phyloP scores from a whole-genome alignment of 2,888 invertebrate genomes.

The Aleiodes testaceus region DNA sequence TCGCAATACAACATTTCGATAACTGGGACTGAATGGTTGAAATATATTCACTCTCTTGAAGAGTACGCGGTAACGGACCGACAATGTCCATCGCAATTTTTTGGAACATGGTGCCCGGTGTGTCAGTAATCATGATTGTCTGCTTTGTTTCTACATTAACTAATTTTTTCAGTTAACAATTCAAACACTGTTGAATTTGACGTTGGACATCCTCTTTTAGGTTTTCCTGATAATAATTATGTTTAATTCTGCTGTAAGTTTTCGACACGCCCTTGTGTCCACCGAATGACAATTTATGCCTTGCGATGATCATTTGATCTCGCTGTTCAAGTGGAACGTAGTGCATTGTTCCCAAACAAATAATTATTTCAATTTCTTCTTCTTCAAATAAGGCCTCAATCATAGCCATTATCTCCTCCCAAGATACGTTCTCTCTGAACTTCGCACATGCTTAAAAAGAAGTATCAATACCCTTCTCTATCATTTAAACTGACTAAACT shows the following conservation, averaged over 20 bases:
- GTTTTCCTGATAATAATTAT: conserved; percentile 45
- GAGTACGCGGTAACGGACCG: conserved; percentile 46
- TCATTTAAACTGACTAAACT: background rate
- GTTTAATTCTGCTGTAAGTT: conserved; percentile 46
- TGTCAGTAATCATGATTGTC: conserved; percentile 50
- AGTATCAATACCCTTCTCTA: background rate
- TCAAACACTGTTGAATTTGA: conserved; percentile 38
- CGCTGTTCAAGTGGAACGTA: conserved; percentile 10
- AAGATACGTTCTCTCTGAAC: background rate
- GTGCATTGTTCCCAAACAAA: conserved; percentile 12
- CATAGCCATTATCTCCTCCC: background rate
- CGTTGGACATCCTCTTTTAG: conserved; percentile 46
- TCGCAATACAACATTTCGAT: conserved; percentile 42
- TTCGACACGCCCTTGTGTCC: conserved; percentile 44
- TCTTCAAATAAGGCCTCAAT: background rate
- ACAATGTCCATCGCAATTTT: conserved; percentile 49
- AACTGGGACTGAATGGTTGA: conserved; percentile 48
- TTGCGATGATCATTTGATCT: conserved; percentile 39
- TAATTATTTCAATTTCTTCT: conserved; percentile 20
- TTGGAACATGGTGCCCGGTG: conserved; percentile 43
- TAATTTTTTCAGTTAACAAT: conserved; percentile 49
- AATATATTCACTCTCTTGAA: conserved; percentile 49
- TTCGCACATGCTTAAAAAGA: background rate
- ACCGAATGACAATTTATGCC: conserved; percentile 40
- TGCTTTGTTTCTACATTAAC: conserved; percentile 43